Evolutionary conservation across 2,888 invertebrate species (phyloP), one percentile per base, ranked within the genome.

Genomic region (Drosophila trichaetosa): DNA sequence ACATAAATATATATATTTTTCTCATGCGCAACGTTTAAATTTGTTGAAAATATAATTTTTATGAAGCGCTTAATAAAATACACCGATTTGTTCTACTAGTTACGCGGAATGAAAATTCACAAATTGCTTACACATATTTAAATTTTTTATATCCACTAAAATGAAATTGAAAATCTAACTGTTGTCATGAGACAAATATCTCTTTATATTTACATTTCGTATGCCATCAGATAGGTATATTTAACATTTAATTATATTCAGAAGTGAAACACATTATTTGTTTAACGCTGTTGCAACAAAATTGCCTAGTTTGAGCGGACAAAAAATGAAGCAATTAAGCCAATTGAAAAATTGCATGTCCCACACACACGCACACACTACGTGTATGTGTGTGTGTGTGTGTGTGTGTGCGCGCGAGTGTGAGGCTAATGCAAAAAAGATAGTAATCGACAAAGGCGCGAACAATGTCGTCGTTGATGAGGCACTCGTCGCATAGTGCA

Each of bases 281-380:
- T 16, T 21, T 48, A 21, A 18, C 27, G 61, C 58, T 61, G 68
- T 61, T 29, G 66, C 52, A 75, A 75, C 66, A 58, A 62, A 70
- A 68, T 49, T 64, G 42, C 64, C 61, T 49, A 64, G 73, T 62
- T 78, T 62, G 64, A 56, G 36, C 59, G 48, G 5, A 18, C 54
- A 60, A 77, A 77, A 78, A 86, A 72, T 66, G 79, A 73, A 62
- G 69, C 87, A 87, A 89, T 87, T 87, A 87, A 83, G 71, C 68
- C 79, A 84, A 84, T 87, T 84, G 84, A 67, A 81, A 81, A 89
- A 84, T 84, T 84, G 74, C 89, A 89, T 89, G 89, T 79, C 46
- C 63, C 58, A 54, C 36, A 75, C 78, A 67, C 49, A 74, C 68
- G 83, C 59, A 60, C 70, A 48, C 63, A 58, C 46, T 67, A n/a